Conservation (phyloP, 2,888 invertebrate genomes). For the Scrobipalpa costella region DNA sequence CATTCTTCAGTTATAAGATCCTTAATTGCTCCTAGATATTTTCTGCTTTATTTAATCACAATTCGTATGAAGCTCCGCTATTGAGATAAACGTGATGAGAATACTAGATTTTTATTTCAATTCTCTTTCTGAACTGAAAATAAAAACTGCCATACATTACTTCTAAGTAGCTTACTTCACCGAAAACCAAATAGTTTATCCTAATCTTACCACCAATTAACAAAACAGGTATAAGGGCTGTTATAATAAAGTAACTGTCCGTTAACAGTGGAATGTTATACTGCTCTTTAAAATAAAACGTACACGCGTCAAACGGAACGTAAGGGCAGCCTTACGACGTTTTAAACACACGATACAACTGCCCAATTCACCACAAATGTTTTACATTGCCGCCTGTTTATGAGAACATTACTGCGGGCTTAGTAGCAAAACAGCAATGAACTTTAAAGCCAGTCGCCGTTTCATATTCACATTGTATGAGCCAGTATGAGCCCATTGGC, state of each 20-base stretch:
- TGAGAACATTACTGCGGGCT: background rate
- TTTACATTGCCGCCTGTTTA: background rate
- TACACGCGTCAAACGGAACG: conserved; percentile 48
- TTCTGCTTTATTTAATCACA: conserved; percentile 67
- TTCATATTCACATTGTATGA: background rate
- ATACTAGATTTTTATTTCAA: conserved; percentile 30
- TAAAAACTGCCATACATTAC: background rate
- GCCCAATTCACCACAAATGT: background rate
- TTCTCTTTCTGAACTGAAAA: background rate
- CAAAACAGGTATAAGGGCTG: conserved; percentile 39
- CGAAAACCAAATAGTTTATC: background rate
- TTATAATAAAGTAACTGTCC: conserved; percentile 53
- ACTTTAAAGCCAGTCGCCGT: background rate
- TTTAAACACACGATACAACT: background rate
- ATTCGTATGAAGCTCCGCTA: conserved; percentile 51
- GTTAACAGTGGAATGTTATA: conserved; percentile 59
- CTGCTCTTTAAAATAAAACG: conserved; percentile 50
- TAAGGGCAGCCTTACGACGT: conserved; percentile 45
- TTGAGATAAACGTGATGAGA: conserved; percentile 40
- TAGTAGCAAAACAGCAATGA: background rate
- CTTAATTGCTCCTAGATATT: conserved; percentile 69
- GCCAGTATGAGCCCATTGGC: conserved; percentile 27
- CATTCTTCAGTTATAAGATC: conserved; percentile 72
- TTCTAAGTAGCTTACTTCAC: background rate
- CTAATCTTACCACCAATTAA: conserved; percentile 33